These are phyloP conservation scores for Liolophura sinensis DNA, from an alignment of 1,140 invertebrate genomes.

Conservation along the genomic window DNA sequence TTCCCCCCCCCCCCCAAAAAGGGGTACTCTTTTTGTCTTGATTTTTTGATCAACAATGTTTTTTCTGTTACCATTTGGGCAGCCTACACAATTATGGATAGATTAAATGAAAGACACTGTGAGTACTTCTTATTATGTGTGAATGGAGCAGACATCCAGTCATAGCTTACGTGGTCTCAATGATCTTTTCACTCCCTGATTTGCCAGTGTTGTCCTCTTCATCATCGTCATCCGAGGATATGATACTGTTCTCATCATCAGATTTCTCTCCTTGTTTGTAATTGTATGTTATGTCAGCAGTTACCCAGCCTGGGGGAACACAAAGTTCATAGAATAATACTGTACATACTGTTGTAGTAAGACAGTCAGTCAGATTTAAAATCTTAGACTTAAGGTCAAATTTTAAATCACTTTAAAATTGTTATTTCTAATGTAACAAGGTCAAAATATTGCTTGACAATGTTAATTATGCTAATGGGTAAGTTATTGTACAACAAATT, in stretches of 20 bases:
- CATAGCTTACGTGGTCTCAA: conserved; percentile 25
- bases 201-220: conserved; percentile 4
- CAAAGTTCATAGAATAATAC: background rate
- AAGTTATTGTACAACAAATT: no score
- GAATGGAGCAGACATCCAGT: background rate
- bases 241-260: conserved; percentile 6
- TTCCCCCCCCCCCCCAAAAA: background rate
- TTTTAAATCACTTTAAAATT: no score
- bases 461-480: no score
- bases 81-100: no score
- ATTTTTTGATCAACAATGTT: background rate
- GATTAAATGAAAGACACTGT: no score
- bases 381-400: background rate
- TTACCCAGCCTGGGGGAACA: conserved; percentile 29
- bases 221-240: conserved; percentile 26
- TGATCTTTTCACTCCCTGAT: conserved; percentile 11
- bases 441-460: no score
- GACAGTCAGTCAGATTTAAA: background rate
- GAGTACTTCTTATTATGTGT: background rate
- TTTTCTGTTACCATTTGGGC: conserved; percentile 1
- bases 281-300: conserved; percentile 28
- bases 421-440: no score
- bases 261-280: conserved; percentile 8
- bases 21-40: background rate
- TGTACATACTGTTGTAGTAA: background rate